A percentile compares a stretch with the other conserved stretches of the same genome.
phyloP scores from a whole-genome alignment of 2,113 vertebrate species.

The Cephalopholis sonnerati region DNA sequence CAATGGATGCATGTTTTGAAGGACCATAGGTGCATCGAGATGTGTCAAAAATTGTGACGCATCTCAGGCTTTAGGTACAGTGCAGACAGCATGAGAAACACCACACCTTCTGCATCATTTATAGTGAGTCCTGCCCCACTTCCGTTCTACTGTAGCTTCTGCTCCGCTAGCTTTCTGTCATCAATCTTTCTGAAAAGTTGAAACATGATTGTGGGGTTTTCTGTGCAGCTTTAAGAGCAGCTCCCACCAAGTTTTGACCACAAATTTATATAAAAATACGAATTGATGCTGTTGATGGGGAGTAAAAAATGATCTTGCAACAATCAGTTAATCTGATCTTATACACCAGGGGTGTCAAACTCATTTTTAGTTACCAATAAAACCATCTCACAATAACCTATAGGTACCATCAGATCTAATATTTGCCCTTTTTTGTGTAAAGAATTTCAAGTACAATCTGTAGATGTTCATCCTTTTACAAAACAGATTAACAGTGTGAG shows the following conservation, averaged over 20 bases:
- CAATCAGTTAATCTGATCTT: too few species aligned
- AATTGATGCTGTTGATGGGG: background rate
- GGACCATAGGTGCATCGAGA: background rate
- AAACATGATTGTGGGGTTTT: slow-evolving; percentile 30
- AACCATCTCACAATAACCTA: too few species aligned
- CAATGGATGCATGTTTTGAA: slow-evolving; percentile 4
- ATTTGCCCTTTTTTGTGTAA: too few species aligned
- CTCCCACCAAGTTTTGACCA: background rate
- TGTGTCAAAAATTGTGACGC: background rate
- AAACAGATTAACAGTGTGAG: too few species aligned
- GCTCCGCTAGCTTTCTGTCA: slow-evolving; percentile 4
- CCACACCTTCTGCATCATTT: slow-evolving; percentile 33
- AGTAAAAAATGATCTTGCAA: too few species aligned
- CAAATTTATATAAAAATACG: background rate
- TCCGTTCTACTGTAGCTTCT: slow-evolving; percentile 16
- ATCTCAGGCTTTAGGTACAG: background rate
- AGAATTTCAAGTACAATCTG: too few species aligned
- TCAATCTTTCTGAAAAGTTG: background rate
- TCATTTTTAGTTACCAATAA: too few species aligned
- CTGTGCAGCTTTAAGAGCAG: background rate
- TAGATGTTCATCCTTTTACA: too few species aligned
- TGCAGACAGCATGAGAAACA: background rate
- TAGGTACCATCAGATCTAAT: too few species aligned
- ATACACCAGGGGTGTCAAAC: too few species aligned
- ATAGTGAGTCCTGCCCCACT: slow-evolving; percentile 34